Base-by-base conservation (phyloP, 2,797 vertebrate species). In the Acropternis orthonyx region DNA sequence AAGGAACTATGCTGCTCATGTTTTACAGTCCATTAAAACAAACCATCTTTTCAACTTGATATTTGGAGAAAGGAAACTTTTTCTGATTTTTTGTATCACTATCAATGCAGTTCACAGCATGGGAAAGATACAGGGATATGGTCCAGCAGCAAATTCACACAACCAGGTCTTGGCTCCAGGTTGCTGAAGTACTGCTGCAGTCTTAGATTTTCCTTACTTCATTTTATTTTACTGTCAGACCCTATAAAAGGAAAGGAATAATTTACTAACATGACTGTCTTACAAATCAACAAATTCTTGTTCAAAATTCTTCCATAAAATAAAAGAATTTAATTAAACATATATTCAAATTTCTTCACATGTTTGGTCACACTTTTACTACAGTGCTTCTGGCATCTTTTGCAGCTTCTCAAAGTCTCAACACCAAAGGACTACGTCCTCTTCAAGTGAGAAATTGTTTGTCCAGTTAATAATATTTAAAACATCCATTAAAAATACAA, bases 261-360 rank as follows among this genome's bases (percentile, higher is more conserved):
- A 49, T 51, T 71, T 65, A 9, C 44, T 37, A 73, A 19, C 32
- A 43, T 32, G 18, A 34, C 56, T 80, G 65, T n/a, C 68, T 59
- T 74, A n/a, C 20, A 93, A 83, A 83, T 43, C 8, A 88, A 43
- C 66, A 89, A 77, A 65, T 37, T 74, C 65, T 61, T 16, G 39
- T 16, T 66, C 61, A 84, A 92, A 91, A 92, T 55, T 24, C 39
- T 76, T 46, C 17, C 58, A 74, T 18, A 54, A 75, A 91, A 26
- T 14, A 56, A 44, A 5, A 51, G 22, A 69, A 80, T n/a, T 59
- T 32, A 78, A 76, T 65, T 65, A 78, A 24, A 32, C 14, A 34
- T 34, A 12, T 48, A 59, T 51, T 88, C 20, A 7, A 34, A 43
- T 4, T 65, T 44, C n/a, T 48, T 83, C 49, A 67, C 14, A 13